Evolutionary conservation across 2,888 invertebrate species (phyloP).

Genomic region (Argyresthia albistria): DNA sequence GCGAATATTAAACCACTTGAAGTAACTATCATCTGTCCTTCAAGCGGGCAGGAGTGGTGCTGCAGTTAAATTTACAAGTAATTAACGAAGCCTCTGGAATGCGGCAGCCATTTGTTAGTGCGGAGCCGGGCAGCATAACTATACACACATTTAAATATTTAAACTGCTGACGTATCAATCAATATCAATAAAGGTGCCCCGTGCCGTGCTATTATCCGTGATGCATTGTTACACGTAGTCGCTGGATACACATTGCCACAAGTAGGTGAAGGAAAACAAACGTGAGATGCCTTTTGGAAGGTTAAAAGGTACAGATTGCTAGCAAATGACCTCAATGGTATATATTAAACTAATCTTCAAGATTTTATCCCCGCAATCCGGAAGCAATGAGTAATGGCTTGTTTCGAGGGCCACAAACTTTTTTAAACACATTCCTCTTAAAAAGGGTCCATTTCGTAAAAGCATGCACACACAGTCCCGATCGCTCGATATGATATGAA

Average conservation of each 20-base stretch:
- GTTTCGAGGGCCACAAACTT: no score
- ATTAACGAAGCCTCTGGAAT: slow-evolving; percentile 49
- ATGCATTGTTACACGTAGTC: slow-evolving; percentile 15
- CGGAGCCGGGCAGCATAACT: slow-evolving; percentile 44
- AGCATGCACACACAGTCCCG: slow-evolving; percentile 16
- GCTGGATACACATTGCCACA: background rate
- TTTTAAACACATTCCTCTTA: no score
- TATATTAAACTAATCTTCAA: no score
- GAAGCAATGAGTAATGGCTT: no score
- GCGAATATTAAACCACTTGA: no score
- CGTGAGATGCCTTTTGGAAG: no score
- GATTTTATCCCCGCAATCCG: no score
- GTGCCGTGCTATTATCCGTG: slow-evolving; percentile 13
- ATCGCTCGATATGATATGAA: slow-evolving; percentile 16
- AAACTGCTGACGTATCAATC: slow-evolving; percentile 43
- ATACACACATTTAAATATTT: slow-evolving; percentile 51
- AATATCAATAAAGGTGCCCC: slow-evolving; percentile 31
- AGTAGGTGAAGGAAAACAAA: background rate
- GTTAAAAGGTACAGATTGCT: no score
- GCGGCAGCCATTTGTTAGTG: slow-evolving; percentile 57
- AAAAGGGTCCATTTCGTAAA: no score
- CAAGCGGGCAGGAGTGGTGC: no score
- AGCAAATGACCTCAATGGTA: no score
- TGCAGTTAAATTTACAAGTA: slow-evolving; percentile 13
- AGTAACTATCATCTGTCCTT: no score